Conservation (phyloP, 2,113 vertebrate species). For the Chamaetylas fuelleborni region DNA sequence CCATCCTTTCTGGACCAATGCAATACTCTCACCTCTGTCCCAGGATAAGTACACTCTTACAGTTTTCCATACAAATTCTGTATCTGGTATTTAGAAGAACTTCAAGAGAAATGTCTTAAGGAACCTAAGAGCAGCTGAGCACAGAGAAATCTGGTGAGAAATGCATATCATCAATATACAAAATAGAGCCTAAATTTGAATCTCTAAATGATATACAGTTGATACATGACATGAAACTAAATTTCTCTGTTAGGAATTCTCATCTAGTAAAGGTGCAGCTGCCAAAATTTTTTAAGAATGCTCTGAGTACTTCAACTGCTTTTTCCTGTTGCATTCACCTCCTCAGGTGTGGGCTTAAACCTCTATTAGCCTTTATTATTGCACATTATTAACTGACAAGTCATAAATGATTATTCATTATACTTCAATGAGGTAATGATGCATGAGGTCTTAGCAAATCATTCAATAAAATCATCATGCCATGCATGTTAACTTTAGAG, state of each 20-base stretch:
- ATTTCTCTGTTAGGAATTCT: neutral
- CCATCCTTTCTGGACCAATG: neutral
- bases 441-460: neutral
- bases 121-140: neutral
- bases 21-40: neutral
- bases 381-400: neutral
- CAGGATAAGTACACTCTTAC: neutral
- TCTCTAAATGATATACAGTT: neutral
- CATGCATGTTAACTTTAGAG: neutral
- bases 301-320: neutral
- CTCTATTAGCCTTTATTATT: neutral
- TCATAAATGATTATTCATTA: neutral
- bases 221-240: neutral
- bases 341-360: neutral
- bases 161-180: neutral
- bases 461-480: neutral
- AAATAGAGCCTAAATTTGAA: neutral
- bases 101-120: neutral
- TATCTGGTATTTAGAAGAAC: neutral
- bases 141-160: neutral
- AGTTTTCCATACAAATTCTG: neutral
- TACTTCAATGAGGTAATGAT: conserved; percentile 7
- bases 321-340: neutral
- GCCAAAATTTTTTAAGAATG: neutral
- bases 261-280: neutral